Percentiles rank a stretch among this genome's conserved stretches.
These are phyloP conservation scores for Sitta europaea DNA, from an alignment of 2,113 vertebrate species.

Conservation along the genomic window DNA sequence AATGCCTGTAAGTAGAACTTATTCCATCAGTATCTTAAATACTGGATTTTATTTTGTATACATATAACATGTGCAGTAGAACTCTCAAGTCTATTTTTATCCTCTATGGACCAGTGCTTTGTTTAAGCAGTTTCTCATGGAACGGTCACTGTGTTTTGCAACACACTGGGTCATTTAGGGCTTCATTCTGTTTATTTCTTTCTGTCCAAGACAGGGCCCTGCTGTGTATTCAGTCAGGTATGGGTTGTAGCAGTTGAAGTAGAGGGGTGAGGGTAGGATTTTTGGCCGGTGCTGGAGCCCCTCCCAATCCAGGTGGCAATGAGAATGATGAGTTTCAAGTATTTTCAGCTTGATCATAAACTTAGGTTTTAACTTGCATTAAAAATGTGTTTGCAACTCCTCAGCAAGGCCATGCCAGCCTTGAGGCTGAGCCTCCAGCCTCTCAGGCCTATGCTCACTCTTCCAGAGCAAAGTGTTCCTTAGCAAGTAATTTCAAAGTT, in stretches of 20 bases:
- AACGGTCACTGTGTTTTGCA: not conserved
- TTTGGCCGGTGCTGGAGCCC: not conserved
- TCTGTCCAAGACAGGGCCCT: not conserved
- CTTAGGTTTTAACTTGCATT: not conserved
- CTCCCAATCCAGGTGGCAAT: not conserved
- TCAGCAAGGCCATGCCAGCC: not conserved
- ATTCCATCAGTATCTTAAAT: not conserved
- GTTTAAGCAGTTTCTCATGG: not conserved
- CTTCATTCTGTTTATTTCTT: not conserved
- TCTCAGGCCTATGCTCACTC: not conserved
- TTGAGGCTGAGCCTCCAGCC: not conserved
- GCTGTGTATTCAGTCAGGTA: not conserved
- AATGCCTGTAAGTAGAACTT: constrained; percentile 79
- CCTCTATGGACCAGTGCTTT: not conserved
- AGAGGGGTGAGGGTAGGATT: not conserved
- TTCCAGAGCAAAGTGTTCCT: not conserved
- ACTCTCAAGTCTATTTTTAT: not conserved
- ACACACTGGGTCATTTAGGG: not conserved
- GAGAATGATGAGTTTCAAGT: not conserved
- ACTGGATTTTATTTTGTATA: not conserved
- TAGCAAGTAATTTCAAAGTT: not conserved
- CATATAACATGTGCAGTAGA: not conserved
- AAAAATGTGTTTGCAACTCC: not conserved
- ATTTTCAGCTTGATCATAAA: not conserved
- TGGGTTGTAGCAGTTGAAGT: not conserved